phyloP scores from a whole-genome alignment of 2,888 invertebrate species.

The Drosophila colorata region DNA sequence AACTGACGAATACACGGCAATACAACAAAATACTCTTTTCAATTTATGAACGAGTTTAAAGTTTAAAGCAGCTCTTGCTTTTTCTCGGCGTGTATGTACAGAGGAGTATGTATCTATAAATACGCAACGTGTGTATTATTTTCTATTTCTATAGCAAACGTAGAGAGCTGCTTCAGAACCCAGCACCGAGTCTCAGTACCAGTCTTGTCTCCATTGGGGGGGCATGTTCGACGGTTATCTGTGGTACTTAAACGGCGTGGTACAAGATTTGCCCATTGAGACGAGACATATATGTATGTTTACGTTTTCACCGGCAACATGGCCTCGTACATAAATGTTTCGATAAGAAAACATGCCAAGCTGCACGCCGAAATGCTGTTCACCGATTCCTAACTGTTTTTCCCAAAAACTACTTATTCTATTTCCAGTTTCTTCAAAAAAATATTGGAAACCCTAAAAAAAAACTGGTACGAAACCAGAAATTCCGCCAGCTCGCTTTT shows the following conservation, averaged over 20 bases:
- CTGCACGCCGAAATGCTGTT: slow-evolving; percentile 23
- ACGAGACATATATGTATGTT: slow-evolving; percentile 56
- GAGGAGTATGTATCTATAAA: slow-evolving; percentile 48
- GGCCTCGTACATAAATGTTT: slow-evolving; percentile 56
- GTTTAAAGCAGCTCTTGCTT: no score
- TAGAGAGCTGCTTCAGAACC: no score
- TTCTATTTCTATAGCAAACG: slow-evolving; percentile 25
- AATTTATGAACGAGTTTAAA: no score
- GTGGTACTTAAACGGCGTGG: slow-evolving; percentile 47
- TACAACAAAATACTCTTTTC: no score
- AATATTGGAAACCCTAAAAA: neutral
- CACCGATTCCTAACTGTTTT: slow-evolving; percentile 6
- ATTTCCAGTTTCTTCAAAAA: neutral
- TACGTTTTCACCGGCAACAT: slow-evolving; percentile 51
- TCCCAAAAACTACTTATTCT: neutral
- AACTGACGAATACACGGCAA: no score
- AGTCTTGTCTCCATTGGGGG: slow-evolving; percentile 24
- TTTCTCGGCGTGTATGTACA: no score
- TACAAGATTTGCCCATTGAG: slow-evolving; percentile 79
- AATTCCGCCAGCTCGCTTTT: neutral
- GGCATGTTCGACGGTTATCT: slow-evolving; percentile 67
- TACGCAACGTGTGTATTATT: slow-evolving; percentile 43
- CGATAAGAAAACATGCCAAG: slow-evolving; percentile 61
- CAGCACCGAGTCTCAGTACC: no score
- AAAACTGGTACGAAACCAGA: neutral